Conservation (phyloP, 2,113 vertebrate genomes). For the Protobothrops mucrosquamatus region DNA sequence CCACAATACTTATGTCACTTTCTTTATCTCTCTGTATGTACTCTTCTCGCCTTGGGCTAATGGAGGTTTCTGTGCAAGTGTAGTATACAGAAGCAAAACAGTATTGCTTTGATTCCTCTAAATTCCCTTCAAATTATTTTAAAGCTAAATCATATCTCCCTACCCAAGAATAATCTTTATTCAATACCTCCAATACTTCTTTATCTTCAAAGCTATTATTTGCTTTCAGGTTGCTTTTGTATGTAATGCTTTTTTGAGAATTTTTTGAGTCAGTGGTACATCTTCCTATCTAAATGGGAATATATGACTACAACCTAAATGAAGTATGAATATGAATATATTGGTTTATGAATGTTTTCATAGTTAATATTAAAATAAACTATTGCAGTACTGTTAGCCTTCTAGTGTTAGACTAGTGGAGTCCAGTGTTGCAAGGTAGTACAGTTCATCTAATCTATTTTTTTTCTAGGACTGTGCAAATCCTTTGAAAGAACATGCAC, state of each 20-base stretch:
- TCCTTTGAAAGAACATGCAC: not conserved
- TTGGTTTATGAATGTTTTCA: not conserved
- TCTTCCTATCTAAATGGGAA: not conserved
- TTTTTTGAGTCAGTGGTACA: too few relatives aligned
- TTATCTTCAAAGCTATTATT: not conserved
- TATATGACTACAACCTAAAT: not conserved
- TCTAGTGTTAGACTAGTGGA: not conserved
- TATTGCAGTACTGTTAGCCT: not conserved
- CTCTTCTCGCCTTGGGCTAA: too few relatives aligned
- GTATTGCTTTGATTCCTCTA: too few relatives aligned
- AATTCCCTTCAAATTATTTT: not conserved
- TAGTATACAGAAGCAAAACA: too few relatives aligned
- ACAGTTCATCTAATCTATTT: conserved; percentile 15
- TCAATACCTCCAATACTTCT: not conserved
- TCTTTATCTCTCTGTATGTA: too few relatives aligned
- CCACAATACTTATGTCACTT: too few relatives aligned
- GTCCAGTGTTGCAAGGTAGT: not conserved
- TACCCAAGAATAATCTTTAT: not conserved
- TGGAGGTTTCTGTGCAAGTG: too few relatives aligned
- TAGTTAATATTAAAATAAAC: not conserved
- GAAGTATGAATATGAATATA: not conserved
- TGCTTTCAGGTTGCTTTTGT: not conserved
- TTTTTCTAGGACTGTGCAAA: not conserved
- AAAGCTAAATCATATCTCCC: not conserved
- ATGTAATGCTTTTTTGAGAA: not conserved